Evolutionary conservation across 2,113 vertebrate genomes (phyloP).

Genomic region (Alligator sinensis): DNA sequence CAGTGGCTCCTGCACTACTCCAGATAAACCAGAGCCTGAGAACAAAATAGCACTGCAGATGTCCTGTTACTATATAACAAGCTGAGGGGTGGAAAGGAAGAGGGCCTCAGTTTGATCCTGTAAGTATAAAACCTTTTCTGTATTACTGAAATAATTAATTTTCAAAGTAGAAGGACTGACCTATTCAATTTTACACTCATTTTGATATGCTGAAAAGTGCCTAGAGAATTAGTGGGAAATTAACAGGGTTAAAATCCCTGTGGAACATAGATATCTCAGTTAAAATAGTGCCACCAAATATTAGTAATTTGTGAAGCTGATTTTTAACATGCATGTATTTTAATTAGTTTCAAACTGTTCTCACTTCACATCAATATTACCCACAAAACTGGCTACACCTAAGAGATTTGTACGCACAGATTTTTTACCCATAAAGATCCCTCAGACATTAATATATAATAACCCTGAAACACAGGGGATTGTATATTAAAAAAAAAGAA

Average conservation of each 20-base stretch:
- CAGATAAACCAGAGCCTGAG: not conserved
- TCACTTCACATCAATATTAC: not conserved
- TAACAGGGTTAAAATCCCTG: conserved; percentile 33
- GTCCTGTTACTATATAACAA: not conserved
- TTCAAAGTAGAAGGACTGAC: conserved; percentile 2
- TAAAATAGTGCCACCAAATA: conserved; percentile 52
- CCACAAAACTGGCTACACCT: not conserved
- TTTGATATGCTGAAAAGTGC: conserved; percentile 41
- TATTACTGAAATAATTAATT: conserved; percentile 1
- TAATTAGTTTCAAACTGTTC: not conserved
- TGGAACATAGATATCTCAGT: conserved; percentile 9
- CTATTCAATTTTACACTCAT: conserved; percentile 60
- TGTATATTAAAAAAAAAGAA: not conserved
- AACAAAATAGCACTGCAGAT: not conserved
- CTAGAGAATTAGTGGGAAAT: conserved; percentile 35
- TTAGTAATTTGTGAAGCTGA: conserved; percentile 45
- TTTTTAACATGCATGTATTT: conserved; percentile 43
- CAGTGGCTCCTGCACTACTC: not conserved
- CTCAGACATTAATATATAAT: not conserved
- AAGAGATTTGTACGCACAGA: not conserved
- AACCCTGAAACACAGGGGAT: not conserved
- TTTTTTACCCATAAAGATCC: conserved; percentile 14
- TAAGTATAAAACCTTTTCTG: not conserved
- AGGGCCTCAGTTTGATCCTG: not conserved
- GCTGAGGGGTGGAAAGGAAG: rapidly evolving